Percentiles rank a stretch among this genome's conserved stretches.
Evolutionary conservation across 92 coral and sea anemone species (phyloP).

Genomic region (Porites divaricata): DNA sequence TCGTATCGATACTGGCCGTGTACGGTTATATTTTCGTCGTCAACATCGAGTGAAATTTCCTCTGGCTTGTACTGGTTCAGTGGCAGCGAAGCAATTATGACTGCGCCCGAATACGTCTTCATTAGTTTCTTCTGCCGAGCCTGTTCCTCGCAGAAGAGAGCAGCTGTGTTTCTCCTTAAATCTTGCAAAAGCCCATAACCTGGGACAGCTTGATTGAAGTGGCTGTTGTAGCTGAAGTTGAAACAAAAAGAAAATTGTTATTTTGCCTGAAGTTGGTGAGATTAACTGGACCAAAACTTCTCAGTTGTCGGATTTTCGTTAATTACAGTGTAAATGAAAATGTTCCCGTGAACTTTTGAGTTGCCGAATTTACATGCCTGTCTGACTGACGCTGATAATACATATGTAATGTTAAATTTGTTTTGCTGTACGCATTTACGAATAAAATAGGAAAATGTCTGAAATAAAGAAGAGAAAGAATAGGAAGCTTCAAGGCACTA

Average conservation of each 20-base stretch:
- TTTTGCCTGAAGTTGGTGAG: no score
- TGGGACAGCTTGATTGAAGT: not conserved
- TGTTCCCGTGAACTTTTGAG: no score
- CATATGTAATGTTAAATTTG: no score
- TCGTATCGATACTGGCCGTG: slow-evolving; percentile 63
- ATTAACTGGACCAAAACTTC: no score
- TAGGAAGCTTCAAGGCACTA: no score
- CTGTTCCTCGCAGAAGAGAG: not conserved
- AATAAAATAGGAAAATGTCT: no score
- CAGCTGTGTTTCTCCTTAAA: slow-evolving; percentile 6
- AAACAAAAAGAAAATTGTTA: not conserved
- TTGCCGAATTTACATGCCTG: no score
- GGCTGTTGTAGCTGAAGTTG: not conserved
- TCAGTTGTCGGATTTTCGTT: no score
- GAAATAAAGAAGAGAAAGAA: no score
- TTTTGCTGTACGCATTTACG: no score
- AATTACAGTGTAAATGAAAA: no score
- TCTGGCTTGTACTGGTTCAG: slow-evolving; percentile 65
- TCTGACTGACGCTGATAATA: no score
- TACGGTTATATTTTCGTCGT: slow-evolving; percentile 43
- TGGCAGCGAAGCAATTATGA: slow-evolving; percentile 48
- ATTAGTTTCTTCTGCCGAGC: not conserved
- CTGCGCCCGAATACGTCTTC: not conserved
- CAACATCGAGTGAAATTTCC: slow-evolving; percentile 61
- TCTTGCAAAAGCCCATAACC: slow-evolving; percentile 5